A percentile compares a stretch with the other conserved stretches of the same genome.
Evolutionary conservation across 1,140 invertebrate species (phyloP).

Genomic region (Acromyrmex heyeri): DNA sequence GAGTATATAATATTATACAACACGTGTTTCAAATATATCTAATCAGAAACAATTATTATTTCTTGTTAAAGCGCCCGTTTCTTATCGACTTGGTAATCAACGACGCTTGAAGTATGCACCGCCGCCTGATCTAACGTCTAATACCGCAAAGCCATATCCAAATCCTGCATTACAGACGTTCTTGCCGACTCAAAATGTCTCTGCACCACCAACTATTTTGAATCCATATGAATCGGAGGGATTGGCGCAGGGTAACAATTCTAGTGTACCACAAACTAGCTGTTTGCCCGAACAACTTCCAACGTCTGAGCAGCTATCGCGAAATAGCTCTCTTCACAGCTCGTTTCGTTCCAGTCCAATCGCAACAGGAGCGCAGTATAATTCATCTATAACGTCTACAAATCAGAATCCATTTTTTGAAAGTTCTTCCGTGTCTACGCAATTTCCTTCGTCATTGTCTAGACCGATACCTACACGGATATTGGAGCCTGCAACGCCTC

Average conservation of each 20-base stretch:
- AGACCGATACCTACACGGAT: conserved; percentile 75
- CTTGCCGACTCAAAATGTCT: conserved; percentile 26
- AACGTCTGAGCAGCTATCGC: conserved; percentile 61
- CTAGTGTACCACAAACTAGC: conserved; percentile 37
- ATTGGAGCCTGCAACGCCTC: conserved; percentile 81
- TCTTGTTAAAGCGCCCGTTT: conserved; percentile 75
- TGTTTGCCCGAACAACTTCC: conserved; percentile 67
- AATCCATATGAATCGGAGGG: conserved; percentile 66
- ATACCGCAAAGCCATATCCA: conserved; percentile 45
- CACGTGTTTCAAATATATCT: neutral
- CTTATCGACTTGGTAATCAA: conserved; percentile 84
- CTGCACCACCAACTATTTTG: conserved; percentile 69
- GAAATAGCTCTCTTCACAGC: conserved; percentile 69
- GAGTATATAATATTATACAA: neutral
- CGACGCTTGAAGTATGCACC: conserved; percentile 84
- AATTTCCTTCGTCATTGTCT: conserved; percentile 69
- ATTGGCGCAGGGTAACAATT: conserved; percentile 35
- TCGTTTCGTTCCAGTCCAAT: conserved; percentile 79
- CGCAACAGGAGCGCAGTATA: neutral
- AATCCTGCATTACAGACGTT: conserved; percentile 47
- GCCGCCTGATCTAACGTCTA: conserved; percentile 81
- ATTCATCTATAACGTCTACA: neutral
- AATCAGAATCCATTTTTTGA: conserved; percentile 54
- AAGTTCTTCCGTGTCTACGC: neutral
- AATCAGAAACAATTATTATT: conserved; percentile 17